These are phyloP conservation scores for Morus bassanus DNA, from an alignment of 2,797 vertebrate genomes.

Conservation along the genomic window DNA sequence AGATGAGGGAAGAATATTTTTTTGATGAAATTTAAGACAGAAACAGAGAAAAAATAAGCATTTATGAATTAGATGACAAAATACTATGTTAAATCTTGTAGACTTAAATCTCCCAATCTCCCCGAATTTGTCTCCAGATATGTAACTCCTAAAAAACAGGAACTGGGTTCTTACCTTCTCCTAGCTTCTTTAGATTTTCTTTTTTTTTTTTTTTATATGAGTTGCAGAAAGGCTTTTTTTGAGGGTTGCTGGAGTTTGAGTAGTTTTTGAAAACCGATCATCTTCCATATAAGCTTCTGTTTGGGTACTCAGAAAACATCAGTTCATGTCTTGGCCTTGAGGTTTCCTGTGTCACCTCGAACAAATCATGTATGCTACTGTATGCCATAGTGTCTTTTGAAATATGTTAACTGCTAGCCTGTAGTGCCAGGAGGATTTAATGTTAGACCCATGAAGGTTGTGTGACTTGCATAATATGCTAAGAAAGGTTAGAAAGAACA, in stretches of 20 bases:
- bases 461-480: neutral
- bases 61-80: neutral
- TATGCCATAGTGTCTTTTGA: neutral
- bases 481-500: neutral
- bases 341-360: rapidly evolving
- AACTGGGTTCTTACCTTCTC: neutral
- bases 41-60: neutral
- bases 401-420: neutral
- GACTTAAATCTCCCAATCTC: neutral
- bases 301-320: neutral
- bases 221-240: neutral
- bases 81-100: neutral
- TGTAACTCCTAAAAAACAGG: neutral
- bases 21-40: neutral
- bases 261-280: neutral
- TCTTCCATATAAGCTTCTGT: neutral
- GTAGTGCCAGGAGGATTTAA: neutral
- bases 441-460: neutral
- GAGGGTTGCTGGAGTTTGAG: neutral
- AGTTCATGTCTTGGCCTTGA: neutral
- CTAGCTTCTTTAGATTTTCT: neutral
- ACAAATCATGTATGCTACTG: neutral
- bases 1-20: neutral
- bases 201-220: neutral
- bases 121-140: neutral